Percentiles rank a stretch among this genome's conserved stretches.
Conservation (phyloP, 2,797 vertebrate species). For the Paedocypris micromegethes region DNA sequence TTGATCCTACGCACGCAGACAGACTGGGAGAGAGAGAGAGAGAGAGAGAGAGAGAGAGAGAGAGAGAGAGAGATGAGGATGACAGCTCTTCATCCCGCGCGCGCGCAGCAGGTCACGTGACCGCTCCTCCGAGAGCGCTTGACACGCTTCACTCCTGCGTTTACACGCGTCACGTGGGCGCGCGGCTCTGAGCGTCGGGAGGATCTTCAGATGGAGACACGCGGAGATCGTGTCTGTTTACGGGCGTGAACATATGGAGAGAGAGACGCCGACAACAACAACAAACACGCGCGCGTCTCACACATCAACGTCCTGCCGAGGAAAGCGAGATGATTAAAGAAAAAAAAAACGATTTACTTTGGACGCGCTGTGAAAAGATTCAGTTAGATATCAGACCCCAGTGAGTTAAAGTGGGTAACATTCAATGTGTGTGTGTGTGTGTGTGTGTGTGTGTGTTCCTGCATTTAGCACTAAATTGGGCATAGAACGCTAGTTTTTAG, state of each 20-base stretch:
- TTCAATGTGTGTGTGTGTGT: no score
- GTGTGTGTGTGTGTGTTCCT: no score
- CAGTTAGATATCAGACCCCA: no score
- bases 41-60: conserved; percentile 31
- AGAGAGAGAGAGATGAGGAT: conserved; percentile 28
- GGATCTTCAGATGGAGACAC: background rate
- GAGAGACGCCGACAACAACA: background rate
- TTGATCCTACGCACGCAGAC: conserved; percentile 53
- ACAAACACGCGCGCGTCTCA: no score
- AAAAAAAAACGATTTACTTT: no score
- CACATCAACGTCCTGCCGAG: no score
- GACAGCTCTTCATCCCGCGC: conserved; percentile 70
- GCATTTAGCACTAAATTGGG: no score
- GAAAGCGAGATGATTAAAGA: no score
- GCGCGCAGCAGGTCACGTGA: conserved; percentile 27
- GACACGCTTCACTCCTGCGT: conserved; percentile 21
- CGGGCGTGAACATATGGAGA: conserved; percentile 30
- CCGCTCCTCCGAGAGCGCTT: conserved; percentile 30
- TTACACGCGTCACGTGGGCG: background rate
- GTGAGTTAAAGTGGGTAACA: no score
- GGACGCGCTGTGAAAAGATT: no score
- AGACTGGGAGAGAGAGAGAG: background rate
- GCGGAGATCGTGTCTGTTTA: conserved; percentile 39
- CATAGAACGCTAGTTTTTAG: no score
- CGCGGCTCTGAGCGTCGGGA: no score